Conservation (phyloP, 2,888 invertebrate species). For the Tetragonisca angustula region DNA sequence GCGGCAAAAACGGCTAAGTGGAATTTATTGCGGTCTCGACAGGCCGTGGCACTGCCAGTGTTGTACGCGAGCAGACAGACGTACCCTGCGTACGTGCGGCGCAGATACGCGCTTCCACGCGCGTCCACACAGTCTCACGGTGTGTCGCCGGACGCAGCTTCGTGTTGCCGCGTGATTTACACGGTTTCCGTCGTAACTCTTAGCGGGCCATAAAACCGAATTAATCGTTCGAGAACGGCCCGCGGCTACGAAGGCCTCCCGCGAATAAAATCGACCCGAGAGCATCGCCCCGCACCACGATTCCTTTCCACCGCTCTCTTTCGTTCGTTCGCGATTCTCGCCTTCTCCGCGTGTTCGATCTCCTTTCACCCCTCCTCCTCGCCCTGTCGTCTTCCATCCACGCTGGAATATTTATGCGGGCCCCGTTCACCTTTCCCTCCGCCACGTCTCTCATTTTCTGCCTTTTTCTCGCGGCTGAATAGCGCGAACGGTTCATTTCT, state of each 20-base stretch:
- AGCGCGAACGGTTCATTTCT: conserved; percentile 49
- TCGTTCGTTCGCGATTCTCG: neutral
- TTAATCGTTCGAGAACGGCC: conserved; percentile 71
- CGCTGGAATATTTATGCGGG: conserved; percentile 59
- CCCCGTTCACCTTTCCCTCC: conserved; percentile 25
- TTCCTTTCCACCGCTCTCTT: neutral
- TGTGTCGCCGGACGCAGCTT: conserved; percentile 47
- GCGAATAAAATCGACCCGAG: conserved; percentile 57
- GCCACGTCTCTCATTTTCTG: conserved; percentile 44
- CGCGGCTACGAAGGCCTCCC: conserved; percentile 51
- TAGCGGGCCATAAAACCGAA: conserved; percentile 72
- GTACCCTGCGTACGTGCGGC: neutral
- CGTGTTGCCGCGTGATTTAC: conserved; percentile 67
- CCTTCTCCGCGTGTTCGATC: conserved; percentile 8
- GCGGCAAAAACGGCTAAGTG: conserved; percentile 71
- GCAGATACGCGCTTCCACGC: conserved; percentile 43
- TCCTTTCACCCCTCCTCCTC: conserved; percentile 21
- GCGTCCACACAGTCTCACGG: conserved; percentile 31
- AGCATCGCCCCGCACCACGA: neutral
- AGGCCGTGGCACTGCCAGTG: conserved; percentile 60
- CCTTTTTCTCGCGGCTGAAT: conserved; percentile 46
- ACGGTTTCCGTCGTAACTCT: conserved; percentile 66
- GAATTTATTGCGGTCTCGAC: conserved; percentile 74
- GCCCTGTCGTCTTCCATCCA: conserved; percentile 7
- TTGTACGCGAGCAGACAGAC: conserved; percentile 43